Conservation (phyloP, 2,113 vertebrate species). For the Dolichallabes microphthalmus region DNA sequence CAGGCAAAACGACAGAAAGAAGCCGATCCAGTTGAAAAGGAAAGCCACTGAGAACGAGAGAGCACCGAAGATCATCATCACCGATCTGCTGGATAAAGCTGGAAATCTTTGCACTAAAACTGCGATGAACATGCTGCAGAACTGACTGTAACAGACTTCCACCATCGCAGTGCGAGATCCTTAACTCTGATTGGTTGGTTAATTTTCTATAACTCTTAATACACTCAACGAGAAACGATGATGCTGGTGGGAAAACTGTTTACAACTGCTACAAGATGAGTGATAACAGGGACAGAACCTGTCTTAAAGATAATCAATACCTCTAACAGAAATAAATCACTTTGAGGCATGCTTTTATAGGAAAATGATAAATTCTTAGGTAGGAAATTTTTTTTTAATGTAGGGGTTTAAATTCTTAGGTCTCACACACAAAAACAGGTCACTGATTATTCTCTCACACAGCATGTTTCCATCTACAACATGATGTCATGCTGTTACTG, state of each 20-base stretch:
- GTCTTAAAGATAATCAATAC: background rate
- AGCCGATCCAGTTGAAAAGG: constrained; percentile 99
- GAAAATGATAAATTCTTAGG: too few relatives aligned
- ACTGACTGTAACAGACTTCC: background rate
- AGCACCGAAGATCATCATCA: background rate
- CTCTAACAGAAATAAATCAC: background rate
- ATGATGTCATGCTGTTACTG: background rate
- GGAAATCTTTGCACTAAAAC: background rate
- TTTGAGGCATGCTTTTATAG: background rate
- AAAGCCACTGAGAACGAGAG: constrained; percentile 84
- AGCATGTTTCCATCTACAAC: background rate
- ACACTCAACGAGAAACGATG: background rate
- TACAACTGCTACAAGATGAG: background rate
- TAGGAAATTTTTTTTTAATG: too few relatives aligned
- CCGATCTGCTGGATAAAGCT: background rate
- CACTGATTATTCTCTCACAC: background rate
- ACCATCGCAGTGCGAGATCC: background rate
- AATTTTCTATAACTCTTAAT: background rate
- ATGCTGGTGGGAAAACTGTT: background rate
- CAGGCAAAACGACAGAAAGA: constrained; percentile 98
- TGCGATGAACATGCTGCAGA: background rate
- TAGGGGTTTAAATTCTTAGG: too few relatives aligned
- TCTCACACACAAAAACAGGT: background rate
- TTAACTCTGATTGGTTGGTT: background rate
- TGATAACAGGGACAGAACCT: background rate